phyloP scores from a whole-genome alignment of 2,888 invertebrate species.

The Tachina lurida region DNA sequence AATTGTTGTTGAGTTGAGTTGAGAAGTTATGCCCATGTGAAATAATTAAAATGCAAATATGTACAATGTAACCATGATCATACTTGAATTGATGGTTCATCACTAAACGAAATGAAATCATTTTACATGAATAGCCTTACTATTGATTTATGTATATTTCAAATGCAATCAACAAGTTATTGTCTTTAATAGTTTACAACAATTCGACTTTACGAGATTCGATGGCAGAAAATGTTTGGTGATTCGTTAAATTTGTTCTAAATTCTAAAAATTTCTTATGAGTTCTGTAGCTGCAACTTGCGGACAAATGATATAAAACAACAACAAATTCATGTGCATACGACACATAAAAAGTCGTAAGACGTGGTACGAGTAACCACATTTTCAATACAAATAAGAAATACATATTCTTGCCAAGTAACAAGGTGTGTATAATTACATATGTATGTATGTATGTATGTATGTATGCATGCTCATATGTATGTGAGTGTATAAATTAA shows the following conservation, averaged over 20 bases:
- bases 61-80: too few relatives aligned
- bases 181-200: too few relatives aligned
- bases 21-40: too few relatives aligned
- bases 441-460: too few relatives aligned
- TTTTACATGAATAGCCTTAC: too few relatives aligned
- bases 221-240: neutral
- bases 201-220: too few relatives aligned
- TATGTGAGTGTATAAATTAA: neutral
- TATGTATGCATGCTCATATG: neutral
- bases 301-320: slow-evolving; percentile 1
- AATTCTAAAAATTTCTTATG: slow-evolving; percentile 21
- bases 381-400: neutral
- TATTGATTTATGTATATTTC: too few relatives aligned
- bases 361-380: neutral
- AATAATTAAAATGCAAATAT: too few relatives aligned
- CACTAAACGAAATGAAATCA: too few relatives aligned
- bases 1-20: too few relatives aligned
- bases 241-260: slow-evolving; percentile 21
- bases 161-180: too few relatives aligned
- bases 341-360: neutral
- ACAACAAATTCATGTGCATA: neutral
- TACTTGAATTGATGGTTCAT: too few relatives aligned
- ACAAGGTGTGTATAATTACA: neutral
- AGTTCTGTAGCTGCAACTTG: slow-evolving; percentile 9
- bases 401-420: slow-evolving; percentile 33